phyloP scores from a whole-genome alignment of 64 coral and sea anemone species.

The Catalaphyllia jardinei region DNA sequence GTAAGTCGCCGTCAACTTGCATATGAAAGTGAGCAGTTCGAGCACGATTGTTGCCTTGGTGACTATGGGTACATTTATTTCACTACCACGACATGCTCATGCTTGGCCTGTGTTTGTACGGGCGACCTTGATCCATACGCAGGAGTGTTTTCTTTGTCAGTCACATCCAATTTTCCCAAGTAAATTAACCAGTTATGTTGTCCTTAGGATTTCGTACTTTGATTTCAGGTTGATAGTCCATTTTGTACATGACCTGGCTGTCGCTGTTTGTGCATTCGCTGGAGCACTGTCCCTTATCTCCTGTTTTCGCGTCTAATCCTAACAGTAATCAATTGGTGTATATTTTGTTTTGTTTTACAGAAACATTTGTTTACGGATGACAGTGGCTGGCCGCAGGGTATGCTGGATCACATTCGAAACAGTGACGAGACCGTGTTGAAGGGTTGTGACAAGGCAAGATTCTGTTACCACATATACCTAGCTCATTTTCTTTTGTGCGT shows the following conservation, averaged over 20 bases:
- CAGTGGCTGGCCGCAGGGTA: conserved; percentile 79
- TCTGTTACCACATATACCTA: background rate
- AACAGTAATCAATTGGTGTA: background rate
- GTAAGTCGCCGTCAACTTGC: too few species aligned
- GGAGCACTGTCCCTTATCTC: conserved; percentile 54
- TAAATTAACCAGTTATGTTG: too few species aligned
- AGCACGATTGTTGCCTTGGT: too few species aligned
- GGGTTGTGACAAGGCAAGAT: conserved; percentile 82
- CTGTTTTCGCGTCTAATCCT: too few species aligned
- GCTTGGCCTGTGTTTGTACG: too few species aligned
- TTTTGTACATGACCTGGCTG: conserved; percentile 70
- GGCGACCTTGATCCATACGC: too few species aligned
- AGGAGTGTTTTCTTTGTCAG: too few species aligned
- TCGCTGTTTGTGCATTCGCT: conserved; percentile 95
- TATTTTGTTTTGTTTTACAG: background rate
- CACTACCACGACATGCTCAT: too few species aligned
- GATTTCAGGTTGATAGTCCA: conserved; percentile 85
- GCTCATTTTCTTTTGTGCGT: too few species aligned
- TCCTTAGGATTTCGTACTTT: background rate
- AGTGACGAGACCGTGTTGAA: conserved; percentile 92
- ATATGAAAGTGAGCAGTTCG: too few species aligned
- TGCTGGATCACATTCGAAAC: conserved; percentile 88
- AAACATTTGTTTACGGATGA: conserved; percentile 45
- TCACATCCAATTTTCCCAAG: too few species aligned
- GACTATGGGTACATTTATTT: too few species aligned